Conservation (phyloP, 2,113 vertebrate genomes). For the Austrofundulus limnaeus region DNA sequence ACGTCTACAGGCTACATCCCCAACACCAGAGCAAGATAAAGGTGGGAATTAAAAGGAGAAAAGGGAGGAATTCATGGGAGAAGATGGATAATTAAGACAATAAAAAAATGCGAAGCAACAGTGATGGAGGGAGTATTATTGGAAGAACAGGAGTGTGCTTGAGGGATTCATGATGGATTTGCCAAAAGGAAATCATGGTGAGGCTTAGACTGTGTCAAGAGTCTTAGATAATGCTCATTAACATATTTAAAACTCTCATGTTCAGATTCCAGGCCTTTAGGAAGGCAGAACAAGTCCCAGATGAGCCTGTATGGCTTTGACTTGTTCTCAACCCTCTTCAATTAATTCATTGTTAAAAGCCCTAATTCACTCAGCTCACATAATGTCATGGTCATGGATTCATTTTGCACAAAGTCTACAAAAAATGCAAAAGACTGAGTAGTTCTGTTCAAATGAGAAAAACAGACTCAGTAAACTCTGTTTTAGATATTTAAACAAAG, state of each 20-base stretch:
- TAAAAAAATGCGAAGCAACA: slow-evolving; percentile 29
- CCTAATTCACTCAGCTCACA: slow-evolving; percentile 7
- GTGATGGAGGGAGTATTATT: slow-evolving; percentile 26
- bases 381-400: neutral
- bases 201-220: slow-evolving; percentile 19
- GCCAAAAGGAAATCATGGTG: slow-evolving; percentile 10
- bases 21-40: slow-evolving; percentile 33
- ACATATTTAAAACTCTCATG: slow-evolving; percentile 18
- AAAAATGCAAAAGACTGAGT: neutral
- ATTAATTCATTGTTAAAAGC: slow-evolving; percentile 19
- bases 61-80: slow-evolving; percentile 19
- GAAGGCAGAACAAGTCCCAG: slow-evolving; percentile 5
- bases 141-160: neutral
- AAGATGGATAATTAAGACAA: slow-evolving; percentile 53
- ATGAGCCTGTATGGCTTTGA: slow-evolving; percentile 22
- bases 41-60: slow-evolving; percentile 8
- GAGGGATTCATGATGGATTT: slow-evolving; percentile 36
- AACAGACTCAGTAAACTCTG: neutral
- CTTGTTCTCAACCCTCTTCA: slow-evolving; percentile 26
- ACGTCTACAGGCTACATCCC: slow-evolving; percentile 40
- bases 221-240: slow-evolving; percentile 28
- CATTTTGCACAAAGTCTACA: slow-evolving; percentile 4
- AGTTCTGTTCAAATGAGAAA: neutral
- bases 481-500: slow-evolving; percentile 4
- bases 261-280: slow-evolving; percentile 11